Evolutionary conservation across 1,140 invertebrate species (phyloP).

Genomic region (Hormaphis cornu): DNA sequence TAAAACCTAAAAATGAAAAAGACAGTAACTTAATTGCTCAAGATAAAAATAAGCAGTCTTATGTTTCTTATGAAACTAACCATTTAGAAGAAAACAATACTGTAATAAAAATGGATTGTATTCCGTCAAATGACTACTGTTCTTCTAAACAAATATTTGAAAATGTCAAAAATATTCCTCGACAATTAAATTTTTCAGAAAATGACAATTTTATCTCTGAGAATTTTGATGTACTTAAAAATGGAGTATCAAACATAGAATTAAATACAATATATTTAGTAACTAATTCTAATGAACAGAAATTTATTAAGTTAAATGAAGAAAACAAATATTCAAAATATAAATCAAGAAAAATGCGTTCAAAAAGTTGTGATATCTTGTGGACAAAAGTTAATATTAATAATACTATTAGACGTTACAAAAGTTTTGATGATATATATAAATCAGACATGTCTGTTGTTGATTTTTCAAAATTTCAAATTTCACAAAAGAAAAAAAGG

Average conservation of each 20-base stretch:
- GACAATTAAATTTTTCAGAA: not conserved
- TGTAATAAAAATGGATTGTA: not conserved
- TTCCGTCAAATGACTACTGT: too few relatives aligned
- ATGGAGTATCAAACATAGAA: not conserved
- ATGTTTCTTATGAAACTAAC: not conserved
- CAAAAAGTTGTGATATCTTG: constrained; percentile 1
- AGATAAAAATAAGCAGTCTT: not conserved
- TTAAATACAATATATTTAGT: not conserved
- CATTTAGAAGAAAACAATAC: not conserved
- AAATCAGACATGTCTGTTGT: not conserved
- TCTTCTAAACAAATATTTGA: too few relatives aligned
- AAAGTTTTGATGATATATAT: not conserved
- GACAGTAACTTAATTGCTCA: not conserved
- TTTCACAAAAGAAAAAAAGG: not conserved
- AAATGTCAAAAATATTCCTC: too few relatives aligned
- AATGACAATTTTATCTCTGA: not conserved
- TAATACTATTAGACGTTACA: not conserved
- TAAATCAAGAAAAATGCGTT: not conserved
- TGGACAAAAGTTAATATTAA: not conserved
- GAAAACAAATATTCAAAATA: not conserved
- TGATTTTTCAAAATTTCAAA: not conserved
- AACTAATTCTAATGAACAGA: not conserved
- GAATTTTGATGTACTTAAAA: not conserved
- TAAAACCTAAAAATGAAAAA: not conserved
- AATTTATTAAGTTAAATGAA: not conserved